Conservation (phyloP, 2,888 invertebrate species). For the Agonopterix arenella region DNA sequence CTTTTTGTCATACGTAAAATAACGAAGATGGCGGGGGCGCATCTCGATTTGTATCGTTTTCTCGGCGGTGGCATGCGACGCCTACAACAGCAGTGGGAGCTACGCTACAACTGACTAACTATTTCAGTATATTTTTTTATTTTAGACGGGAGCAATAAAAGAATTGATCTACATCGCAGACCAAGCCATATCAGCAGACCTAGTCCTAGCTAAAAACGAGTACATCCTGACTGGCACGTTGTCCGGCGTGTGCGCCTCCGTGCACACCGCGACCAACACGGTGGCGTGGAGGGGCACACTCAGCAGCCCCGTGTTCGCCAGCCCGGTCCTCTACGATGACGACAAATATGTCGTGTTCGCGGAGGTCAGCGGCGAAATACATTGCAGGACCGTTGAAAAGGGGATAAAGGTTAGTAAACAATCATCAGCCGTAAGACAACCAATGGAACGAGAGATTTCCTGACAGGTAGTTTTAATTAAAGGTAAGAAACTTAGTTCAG, state of each 20-base stretch:
- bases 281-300: conserved; percentile 79
- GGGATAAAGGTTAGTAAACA: conserved; percentile 57
- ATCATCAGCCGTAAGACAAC: neutral
- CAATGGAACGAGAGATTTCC: too few species aligned
- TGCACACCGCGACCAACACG: conserved; percentile 60
- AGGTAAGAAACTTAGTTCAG: too few species aligned
- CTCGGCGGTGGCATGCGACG: too few species aligned
- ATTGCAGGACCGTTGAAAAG: conserved; percentile 65
- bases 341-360: conserved; percentile 74
- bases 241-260: conserved; percentile 75
- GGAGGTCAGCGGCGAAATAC: conserved; percentile 75
- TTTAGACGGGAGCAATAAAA: conserved; percentile 62
- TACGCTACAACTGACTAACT: too few species aligned
- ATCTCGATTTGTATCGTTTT: too few species aligned
- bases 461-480: too few species aligned
- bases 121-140: too few species aligned
- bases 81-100: too few species aligned
- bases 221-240: conserved; percentile 72
- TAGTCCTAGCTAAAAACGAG: conserved; percentile 52
- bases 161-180: conserved; percentile 49
- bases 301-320: conserved; percentile 80
- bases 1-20: too few species aligned
- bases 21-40: too few species aligned
- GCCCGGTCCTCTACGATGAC: conserved; percentile 73
- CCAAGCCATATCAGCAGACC: conserved; percentile 67